Percentiles rank a stretch among this genome's conserved stretches.
These are phyloP conservation scores for Chrysolina haemoptera DNA, from an alignment of 2,888 invertebrate genomes.

Conservation along the genomic window DNA sequence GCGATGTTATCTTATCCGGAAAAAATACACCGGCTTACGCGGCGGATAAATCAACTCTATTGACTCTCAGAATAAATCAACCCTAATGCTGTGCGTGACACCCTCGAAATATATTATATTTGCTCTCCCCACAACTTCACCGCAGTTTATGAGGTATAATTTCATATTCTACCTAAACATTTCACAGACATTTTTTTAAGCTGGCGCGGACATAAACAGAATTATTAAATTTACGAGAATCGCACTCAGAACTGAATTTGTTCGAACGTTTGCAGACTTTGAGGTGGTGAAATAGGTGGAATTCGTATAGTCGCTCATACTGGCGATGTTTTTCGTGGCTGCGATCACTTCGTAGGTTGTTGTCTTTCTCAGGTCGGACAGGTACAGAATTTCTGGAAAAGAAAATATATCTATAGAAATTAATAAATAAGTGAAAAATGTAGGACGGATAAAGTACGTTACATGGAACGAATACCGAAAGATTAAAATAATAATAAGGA, in stretches of 20 bases:
- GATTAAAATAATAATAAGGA: too few relatives aligned
- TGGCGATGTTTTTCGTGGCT: slow-evolving; percentile 73
- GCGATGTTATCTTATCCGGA: neutral
- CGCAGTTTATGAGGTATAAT: slow-evolving; percentile 24
- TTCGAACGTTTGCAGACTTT: slow-evolving; percentile 37
- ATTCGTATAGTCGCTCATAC: slow-evolving; percentile 68
- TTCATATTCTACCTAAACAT: slow-evolving; percentile 37
- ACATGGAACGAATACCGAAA: too few relatives aligned
- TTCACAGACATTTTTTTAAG: slow-evolving; percentile 38
- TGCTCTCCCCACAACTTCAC: slow-evolving; percentile 26
- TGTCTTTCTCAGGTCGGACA: slow-evolving; percentile 70
- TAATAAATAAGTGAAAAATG: too few relatives aligned
- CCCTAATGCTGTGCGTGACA: slow-evolving; percentile 33
- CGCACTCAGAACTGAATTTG: slow-evolving; percentile 33
- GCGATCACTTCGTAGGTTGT: slow-evolving; percentile 73
- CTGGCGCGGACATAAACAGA: slow-evolving; percentile 34
- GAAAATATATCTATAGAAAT: slow-evolving; percentile 11
- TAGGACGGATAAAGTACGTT: too few relatives aligned
- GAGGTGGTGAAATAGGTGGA: slow-evolving; percentile 58
- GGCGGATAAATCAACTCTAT: slow-evolving; percentile 19
- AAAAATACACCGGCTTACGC: neutral
- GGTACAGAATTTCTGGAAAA: slow-evolving; percentile 70
- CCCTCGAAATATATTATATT: slow-evolving; percentile 38
- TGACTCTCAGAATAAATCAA: slow-evolving; percentile 26
- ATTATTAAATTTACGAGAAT: slow-evolving; percentile 36